These are phyloP conservation scores for Luperina nickerlii DNA, from an alignment of 2,888 invertebrate genomes.

Conservation along the genomic window DNA sequence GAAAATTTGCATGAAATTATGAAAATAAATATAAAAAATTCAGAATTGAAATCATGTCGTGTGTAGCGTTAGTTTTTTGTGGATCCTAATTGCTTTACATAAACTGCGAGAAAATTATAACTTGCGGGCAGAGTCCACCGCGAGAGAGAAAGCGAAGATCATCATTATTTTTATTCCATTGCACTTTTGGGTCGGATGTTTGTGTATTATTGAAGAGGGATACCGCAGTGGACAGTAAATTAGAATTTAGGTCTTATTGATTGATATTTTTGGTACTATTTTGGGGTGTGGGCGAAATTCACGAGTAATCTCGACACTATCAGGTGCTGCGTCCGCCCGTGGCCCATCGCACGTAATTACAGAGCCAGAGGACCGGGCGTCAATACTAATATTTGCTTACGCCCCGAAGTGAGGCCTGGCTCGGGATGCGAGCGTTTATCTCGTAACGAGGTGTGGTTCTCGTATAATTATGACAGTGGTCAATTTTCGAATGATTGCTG, in stretches of 20 bases:
- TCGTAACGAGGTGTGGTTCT: slow-evolving; percentile 79
- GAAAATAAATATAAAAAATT: slow-evolving; percentile 65
- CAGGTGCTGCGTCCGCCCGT: slow-evolving; percentile 68
- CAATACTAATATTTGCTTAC: slow-evolving; percentile 89
- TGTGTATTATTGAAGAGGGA: neutral
- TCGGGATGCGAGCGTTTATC: slow-evolving; percentile 76
- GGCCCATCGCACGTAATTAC: slow-evolving; percentile 72
- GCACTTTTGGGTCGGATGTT: slow-evolving; percentile 33
- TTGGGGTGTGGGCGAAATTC: slow-evolving; percentile 71
- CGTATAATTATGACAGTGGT: slow-evolving; percentile 81
- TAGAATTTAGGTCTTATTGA: slow-evolving; percentile 16
- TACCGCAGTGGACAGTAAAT: slow-evolving; percentile 50
- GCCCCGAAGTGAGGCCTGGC: slow-evolving; percentile 79
- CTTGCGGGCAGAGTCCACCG: slow-evolving; percentile 71
- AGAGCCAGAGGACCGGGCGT: slow-evolving; percentile 77
- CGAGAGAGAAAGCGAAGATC: slow-evolving; percentile 13
- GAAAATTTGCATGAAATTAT: slow-evolving; percentile 66
- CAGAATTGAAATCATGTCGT: slow-evolving; percentile 58
- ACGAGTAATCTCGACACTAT: slow-evolving; percentile 81
- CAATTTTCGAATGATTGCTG: slow-evolving; percentile 75
- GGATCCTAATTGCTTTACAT: slow-evolving; percentile 75
- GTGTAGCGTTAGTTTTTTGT: slow-evolving; percentile 73
- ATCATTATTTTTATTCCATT: slow-evolving; percentile 50
- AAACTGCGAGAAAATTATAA: slow-evolving; percentile 80
- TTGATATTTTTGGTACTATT: slow-evolving; percentile 24